Conservation (phyloP, 2,797 vertebrate species). For the Danionella dracula region DNA sequence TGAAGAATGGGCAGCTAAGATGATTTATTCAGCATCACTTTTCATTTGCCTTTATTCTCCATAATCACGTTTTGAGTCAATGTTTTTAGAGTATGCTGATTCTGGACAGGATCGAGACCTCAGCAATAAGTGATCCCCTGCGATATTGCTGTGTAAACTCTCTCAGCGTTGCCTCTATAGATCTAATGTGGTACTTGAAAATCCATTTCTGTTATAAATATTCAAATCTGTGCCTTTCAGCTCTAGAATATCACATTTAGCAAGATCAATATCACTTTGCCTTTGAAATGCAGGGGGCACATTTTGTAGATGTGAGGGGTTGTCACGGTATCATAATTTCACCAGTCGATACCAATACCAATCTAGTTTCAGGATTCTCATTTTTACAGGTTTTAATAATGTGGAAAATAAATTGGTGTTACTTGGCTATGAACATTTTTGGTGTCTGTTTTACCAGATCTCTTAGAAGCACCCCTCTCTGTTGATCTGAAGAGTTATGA, state of each 20-base stretch:
- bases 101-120: conserved; percentile 17
- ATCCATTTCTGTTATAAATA: conserved; percentile 41
- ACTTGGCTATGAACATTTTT: neutral
- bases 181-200: conserved; percentile 46
- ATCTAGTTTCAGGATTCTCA: conserved; percentile 1
- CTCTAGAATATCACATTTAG: conserved; percentile 41
- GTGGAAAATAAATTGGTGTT: neutral
- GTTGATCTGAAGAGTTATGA: too few relatives aligned
- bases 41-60: conserved; percentile 12
- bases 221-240: conserved; percentile 44
- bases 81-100: conserved; percentile 27
- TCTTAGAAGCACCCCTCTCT: too few relatives aligned
- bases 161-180: conserved; percentile 37
- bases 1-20: neutral
- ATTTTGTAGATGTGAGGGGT: conserved; percentile 28
- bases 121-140: conserved; percentile 34
- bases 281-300: conserved; percentile 42
- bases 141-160: conserved; percentile 42
- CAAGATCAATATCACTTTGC: conserved; percentile 46
- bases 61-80: conserved; percentile 16
- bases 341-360: neutral
- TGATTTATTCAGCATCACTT: conserved; percentile 5
- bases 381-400: neutral
- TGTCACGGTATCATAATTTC: conserved; percentile 23
- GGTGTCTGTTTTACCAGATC: too few relatives aligned